Evolutionary conservation across 2,113 vertebrate genomes (phyloP), one percentile per base, ranked within the genome.

Genomic region (Lepus timidus): DNA sequence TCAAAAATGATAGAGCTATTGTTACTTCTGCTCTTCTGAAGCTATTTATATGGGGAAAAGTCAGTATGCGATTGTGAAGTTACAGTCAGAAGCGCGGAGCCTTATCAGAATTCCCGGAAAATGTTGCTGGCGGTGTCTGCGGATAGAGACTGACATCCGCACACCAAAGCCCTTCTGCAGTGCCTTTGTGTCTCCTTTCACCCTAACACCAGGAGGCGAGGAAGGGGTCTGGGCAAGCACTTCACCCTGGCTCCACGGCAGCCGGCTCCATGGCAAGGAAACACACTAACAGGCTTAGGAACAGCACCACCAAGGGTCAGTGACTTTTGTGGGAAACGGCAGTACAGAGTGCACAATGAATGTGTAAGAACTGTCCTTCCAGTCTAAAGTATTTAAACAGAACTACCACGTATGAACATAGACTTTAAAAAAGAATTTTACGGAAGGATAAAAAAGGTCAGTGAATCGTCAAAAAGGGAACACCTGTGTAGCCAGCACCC

Each of bases 61-160:
- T 86, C 67, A 62, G 49, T 58, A 91, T 81, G 83, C 95, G 97
- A 95, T 94, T 93, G 71, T 78, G 96, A 71, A 86, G 33, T 83
- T 92, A 62, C 11, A 80, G 88, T 95, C 49, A 31, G 51, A 91
- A 76, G 78, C 88, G 44, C 52, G 79, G 61, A 91, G 44, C 85
- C 88, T 94, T 74, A 96, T 91, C 90, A 13, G 86, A 95, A 93
- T 85, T 75, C 83, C 79, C 49, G 6, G 70, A 93, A 89, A 87
- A 94, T 27, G 86, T 78, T 93, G 55, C 96, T 36, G 79, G 82
- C 79, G 31, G 82, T 25, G 33, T 85, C 82, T 75, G 61, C 80
- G 44, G 81, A 97, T 85, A 90, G 27, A 92, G 90, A 95, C 83
- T 88, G 85, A 78, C 79, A 83, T 79, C 27, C 90, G 75, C 33